These are phyloP conservation scores for Tachycineta bicolor DNA, from an alignment of 2,113 vertebrate genomes.

Conservation along the genomic window DNA sequence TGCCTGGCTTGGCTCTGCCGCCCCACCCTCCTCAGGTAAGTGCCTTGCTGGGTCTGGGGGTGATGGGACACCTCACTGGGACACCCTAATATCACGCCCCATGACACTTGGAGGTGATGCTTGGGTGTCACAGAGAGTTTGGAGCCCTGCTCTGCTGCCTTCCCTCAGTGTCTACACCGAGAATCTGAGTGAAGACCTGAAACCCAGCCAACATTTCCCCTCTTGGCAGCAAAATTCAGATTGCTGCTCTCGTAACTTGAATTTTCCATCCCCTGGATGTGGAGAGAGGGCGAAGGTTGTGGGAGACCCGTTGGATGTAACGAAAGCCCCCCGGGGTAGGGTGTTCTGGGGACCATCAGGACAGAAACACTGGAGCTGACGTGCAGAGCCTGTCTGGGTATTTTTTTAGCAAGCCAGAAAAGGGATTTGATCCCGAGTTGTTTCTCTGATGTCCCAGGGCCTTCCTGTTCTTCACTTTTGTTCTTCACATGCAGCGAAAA, in stretches of 20 bases:
- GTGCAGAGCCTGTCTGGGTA: not conserved
- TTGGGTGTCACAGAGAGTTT: not conserved
- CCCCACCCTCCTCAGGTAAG: not conserved
- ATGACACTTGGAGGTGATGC: accelerated
- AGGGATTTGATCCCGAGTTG: not conserved
- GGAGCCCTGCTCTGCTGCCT: not conserved
- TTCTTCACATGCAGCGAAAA: accelerated
- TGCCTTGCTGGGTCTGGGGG: not conserved
- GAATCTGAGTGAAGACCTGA: not conserved
- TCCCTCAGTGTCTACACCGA: accelerated
- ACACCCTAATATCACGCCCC: accelerated
- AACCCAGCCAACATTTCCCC: not conserved
- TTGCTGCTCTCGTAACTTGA: accelerated
- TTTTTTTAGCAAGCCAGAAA: not conserved
- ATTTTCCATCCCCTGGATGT: not conserved
- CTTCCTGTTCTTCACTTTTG: not conserved
- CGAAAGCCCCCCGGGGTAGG: accelerated
- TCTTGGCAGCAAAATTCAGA: not conserved
- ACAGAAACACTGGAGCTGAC: not conserved
- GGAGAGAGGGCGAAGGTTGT: not conserved
- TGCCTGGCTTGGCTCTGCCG: not conserved
- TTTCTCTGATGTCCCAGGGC: not conserved
- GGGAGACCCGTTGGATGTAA: not conserved
- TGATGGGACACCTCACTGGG: not conserved
- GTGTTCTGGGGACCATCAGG: not conserved